Conservation (phyloP, 2,113 vertebrate genomes). For the Scopus umbretta region DNA sequence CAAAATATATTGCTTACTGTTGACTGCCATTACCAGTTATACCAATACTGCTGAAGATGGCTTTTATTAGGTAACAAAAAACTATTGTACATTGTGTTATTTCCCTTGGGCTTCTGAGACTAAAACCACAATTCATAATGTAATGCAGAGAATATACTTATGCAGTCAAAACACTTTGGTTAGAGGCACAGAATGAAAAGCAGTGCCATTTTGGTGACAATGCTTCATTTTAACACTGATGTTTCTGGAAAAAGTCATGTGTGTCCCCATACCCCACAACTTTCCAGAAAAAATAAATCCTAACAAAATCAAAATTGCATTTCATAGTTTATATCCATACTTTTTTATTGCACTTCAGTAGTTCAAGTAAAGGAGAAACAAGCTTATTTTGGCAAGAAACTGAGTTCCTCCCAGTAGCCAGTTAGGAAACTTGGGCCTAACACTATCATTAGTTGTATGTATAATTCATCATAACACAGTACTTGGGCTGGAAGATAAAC, state of each 20-base stretch:
- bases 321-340: background rate
- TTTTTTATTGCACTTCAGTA: background rate
- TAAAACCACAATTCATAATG: background rate
- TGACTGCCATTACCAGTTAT: background rate
- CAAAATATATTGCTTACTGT: background rate
- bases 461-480: background rate
- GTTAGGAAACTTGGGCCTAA: background rate
- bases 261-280: accelerated
- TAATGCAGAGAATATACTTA: background rate
- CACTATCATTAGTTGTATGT: background rate
- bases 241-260: background rate
- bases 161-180: background rate
- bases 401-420: background rate
- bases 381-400: background rate
- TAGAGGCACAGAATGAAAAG: background rate
- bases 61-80: background rate
- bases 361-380: background rate
- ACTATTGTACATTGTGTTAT: background rate
- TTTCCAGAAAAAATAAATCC: background rate
- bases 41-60: background rate
- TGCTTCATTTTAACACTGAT: background rate
- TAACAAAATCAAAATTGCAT: background rate
- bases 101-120: background rate
- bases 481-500: background rate
- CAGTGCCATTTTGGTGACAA: background rate